Percentiles rank a stretch among this genome's conserved stretches.
Conservation (phyloP, 2,113 vertebrate species). For the Synchiropus splendidus region DNA sequence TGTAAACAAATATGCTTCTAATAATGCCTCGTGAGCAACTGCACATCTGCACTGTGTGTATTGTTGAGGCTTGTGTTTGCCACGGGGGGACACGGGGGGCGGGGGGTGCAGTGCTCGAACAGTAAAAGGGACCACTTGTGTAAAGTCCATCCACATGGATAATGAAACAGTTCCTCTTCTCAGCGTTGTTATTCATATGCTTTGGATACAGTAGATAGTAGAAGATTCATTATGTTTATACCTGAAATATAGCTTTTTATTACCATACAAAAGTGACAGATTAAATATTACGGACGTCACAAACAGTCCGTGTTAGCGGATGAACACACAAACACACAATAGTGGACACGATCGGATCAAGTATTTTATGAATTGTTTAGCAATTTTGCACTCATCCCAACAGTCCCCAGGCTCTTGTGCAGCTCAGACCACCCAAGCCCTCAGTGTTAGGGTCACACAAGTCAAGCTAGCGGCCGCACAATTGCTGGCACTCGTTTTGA, state of each 20-base stretch:
- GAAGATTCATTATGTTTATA: not conserved
- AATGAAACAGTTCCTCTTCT: conserved; percentile 22
- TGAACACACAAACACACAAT: conserved; percentile 14
- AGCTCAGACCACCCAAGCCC: too few species aligned
- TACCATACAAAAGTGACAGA: too few species aligned
- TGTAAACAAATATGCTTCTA: conserved; percentile 52
- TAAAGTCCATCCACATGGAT: conserved; percentile 10
- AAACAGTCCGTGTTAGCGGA: too few species aligned
- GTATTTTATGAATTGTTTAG: conserved; percentile 34
- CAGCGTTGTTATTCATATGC: conserved; percentile 24
- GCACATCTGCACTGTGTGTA: conserved; percentile 23
- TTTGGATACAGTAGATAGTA: conserved; percentile 59
- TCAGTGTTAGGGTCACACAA: too few species aligned
- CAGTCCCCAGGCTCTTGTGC: too few species aligned
- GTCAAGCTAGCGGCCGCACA: too few species aligned
- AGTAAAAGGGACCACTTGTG: conserved; percentile 26
- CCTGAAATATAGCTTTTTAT: not conserved
- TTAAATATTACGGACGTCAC: too few species aligned
- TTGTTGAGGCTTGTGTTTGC: conserved; percentile 23
- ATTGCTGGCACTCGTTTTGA: too few species aligned
- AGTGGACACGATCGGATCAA: conserved; percentile 34
- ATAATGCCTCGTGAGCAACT: conserved; percentile 25
- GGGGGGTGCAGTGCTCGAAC: conserved; percentile 24
- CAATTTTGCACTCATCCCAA: too few species aligned
- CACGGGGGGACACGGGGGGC: not conserved